Evolutionary conservation across 2,888 invertebrate genomes (phyloP), one percentile per base, ranked within the genome.

Genomic region (Mesopsocus fuscifrons): DNA sequence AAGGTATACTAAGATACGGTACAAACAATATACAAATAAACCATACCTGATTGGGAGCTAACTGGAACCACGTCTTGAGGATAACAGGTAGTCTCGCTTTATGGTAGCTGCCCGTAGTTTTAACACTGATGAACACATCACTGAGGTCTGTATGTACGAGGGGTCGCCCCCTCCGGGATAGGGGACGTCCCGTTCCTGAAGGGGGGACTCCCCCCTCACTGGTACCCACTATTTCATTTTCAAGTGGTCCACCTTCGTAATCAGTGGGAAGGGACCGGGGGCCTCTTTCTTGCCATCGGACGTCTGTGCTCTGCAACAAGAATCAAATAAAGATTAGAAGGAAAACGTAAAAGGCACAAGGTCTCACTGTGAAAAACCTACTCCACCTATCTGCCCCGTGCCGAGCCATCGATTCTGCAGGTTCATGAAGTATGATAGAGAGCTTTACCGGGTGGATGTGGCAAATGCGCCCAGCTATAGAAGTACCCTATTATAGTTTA

Each of bases 111-210:
- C 77, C 76, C 44, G 92, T 85, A 48, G 94, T 92, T 67, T 95
- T 95, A 44, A 95, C 89, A 66, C 87, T 87, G 61, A 94, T 84
- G 64, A 91, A 92, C 56, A 94, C 71, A 65, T 92, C 89, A 63
- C 82, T 73, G 53, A 88, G 65, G 52, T 71, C 73, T 50, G 81
- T 77, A 18, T 16, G 38, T n/a, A 13, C 41, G 31, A 33, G 16
- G 18, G 38, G 38, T 6, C 18, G 38, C 15, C 17, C 9, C 5
- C 15, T 33, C 16, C 9, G n/a, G n/a, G 18, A 17, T 8, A 13
- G 6, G 20, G 18, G 18, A 16, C 5, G 15, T 34, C 3, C 16
- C 17, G 38, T 38, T 13, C 20, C 21, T 13, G n/a, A 16, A 42
- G 23, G 21, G 32, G n/a, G 47, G 20, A 20, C 32, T 15, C 20